These are phyloP conservation scores for Lagorchestes hirsutus DNA, from an alignment of 2,797 vertebrate species.

Conservation along the genomic window DNA sequence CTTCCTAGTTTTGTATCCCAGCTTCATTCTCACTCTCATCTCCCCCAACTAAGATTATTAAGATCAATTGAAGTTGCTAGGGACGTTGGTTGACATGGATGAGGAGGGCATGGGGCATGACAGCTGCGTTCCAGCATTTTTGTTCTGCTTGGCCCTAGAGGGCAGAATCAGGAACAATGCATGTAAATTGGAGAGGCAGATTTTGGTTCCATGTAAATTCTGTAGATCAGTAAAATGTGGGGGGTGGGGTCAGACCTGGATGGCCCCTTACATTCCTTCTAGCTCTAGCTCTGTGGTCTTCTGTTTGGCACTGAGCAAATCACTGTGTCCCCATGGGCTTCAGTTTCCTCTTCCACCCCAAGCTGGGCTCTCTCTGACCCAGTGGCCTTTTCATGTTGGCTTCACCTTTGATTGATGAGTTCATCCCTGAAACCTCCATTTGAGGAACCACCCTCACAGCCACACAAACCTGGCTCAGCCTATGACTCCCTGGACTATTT, in stretches of 20 bases:
- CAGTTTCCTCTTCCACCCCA: background rate
- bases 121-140: background rate
- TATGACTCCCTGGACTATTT: background rate
- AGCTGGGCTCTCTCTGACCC: background rate
- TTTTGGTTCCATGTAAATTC: background rate
- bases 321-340: background rate
- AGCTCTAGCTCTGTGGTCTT: background rate
- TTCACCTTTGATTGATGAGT: background rate
- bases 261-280: background rate
- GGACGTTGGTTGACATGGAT: background rate
- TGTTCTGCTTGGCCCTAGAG: background rate
- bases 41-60: background rate
- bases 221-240: background rate
- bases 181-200: background rate
- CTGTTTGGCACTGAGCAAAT: background rate
- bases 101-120: background rate
- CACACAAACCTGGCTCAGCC: background rate
- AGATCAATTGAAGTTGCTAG: background rate
- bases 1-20: background rate
- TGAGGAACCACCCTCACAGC: background rate
- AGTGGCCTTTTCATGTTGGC: background rate
- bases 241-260: background rate
- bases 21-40: background rate
- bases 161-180: background rate
- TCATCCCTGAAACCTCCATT: background rate